These are phyloP conservation scores for Upupa epops DNA, from an alignment of 2,113 vertebrate genomes.

Conservation along the genomic window DNA sequence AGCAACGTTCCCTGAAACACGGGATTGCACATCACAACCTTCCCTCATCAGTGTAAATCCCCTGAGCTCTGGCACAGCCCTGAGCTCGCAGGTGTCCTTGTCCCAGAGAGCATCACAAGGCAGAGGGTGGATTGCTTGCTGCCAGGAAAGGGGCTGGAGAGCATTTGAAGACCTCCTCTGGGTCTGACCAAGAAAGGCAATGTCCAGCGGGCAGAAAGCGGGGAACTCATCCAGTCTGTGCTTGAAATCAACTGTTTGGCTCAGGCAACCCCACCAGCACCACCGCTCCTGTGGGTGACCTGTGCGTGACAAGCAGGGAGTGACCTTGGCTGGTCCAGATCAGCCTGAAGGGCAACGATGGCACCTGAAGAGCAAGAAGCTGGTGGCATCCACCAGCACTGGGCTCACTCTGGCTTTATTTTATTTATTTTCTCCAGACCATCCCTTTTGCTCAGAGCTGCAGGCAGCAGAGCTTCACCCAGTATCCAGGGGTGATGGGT, in stretches of 20 bases:
- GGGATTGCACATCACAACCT: background rate
- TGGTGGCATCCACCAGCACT: background rate
- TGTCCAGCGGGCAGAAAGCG: background rate
- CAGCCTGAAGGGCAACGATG: fast-evolving
- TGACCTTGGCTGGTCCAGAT: background rate
- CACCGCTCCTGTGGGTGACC: background rate
- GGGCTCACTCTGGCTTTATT: background rate
- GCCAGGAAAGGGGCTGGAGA: background rate
- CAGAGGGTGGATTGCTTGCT: background rate
- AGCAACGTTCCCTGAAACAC: fast-evolving
- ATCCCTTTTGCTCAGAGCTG: background rate
- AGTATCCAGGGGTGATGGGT: fast-evolving
- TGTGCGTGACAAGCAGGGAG: fast-evolving
- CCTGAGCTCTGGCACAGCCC: fast-evolving
- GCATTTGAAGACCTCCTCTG: fast-evolving
- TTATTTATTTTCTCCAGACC: background rate
- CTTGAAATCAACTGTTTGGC: background rate
- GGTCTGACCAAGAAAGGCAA: background rate
- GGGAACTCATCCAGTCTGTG: fast-evolving
- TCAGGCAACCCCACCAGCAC: fast-evolving
- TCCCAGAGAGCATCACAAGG: background rate
- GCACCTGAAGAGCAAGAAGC: background rate
- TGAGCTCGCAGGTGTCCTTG: fast-evolving
- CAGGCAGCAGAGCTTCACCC: background rate
- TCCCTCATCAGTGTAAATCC: background rate